Conservation (phyloP, 2,888 invertebrate genomes). For the Ashinkailepas kermadecensis region DNA sequence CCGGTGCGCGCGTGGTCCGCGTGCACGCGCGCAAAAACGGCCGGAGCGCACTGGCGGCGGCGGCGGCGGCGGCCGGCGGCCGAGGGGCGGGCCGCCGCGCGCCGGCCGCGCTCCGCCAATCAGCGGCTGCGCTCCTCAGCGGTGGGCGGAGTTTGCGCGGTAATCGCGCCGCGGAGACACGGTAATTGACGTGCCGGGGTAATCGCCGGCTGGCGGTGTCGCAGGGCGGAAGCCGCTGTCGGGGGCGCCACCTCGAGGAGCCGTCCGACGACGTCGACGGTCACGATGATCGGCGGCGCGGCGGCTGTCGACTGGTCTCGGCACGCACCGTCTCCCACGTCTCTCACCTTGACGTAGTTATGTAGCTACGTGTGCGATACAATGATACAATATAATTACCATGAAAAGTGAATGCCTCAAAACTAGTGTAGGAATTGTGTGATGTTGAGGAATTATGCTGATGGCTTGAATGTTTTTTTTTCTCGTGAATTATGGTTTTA, state of each 20-base stretch:
- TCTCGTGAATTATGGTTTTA: too few species aligned
- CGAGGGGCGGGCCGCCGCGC: neutral
- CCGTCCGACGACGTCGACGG: neutral
- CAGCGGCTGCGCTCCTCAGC: constrained; percentile 10
- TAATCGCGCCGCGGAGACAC: neutral
- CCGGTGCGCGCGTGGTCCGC: neutral
- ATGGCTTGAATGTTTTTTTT: too few species aligned
- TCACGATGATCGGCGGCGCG: too few species aligned
- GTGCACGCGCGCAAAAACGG: neutral
- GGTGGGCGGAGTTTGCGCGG: neutral
- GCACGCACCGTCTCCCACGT: too few species aligned
- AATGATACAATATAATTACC: too few species aligned
- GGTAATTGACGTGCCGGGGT: neutral
- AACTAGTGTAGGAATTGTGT: too few species aligned
- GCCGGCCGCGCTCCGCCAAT: neutral
- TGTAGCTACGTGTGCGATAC: too few species aligned
- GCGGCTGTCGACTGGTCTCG: too few species aligned
- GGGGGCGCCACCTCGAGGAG: neutral
- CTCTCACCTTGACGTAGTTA: too few species aligned
- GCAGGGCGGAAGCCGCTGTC: too few species aligned
- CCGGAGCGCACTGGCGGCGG: constrained; percentile 1
- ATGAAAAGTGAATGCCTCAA: too few species aligned
- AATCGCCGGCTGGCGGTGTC: neutral
- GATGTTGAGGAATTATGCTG: too few species aligned
- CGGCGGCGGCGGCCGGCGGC: constrained; percentile 1